These are phyloP conservation scores for Blastobasis adustella DNA, from an alignment of 2,888 invertebrate genomes.

Conservation along the genomic window DNA sequence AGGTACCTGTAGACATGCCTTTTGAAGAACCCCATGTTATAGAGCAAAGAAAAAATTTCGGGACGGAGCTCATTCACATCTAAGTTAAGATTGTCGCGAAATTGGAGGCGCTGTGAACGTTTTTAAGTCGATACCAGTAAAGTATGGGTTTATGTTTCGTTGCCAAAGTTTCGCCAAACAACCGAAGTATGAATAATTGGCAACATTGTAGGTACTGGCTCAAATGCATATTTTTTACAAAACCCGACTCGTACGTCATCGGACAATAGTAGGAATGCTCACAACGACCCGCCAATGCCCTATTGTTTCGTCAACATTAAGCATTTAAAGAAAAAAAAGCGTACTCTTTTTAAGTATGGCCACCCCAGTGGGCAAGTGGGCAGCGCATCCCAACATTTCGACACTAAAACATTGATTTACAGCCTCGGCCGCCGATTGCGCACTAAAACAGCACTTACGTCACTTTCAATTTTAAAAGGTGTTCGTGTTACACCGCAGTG, in stretches of 20 bases:
- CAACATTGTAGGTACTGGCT: too few species aligned
- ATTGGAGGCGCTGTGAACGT: too few species aligned
- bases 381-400: constrained; percentile 71
- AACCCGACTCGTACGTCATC: constrained; percentile 33
- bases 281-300: constrained; percentile 53
- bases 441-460: constrained; percentile 73
- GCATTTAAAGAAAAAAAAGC: constrained; percentile 35
- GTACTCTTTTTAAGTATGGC: constrained; percentile 39
- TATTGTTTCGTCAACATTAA: constrained; percentile 58
- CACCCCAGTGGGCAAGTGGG: constrained; percentile 73
- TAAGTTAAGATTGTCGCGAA: too few species aligned
- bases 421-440: constrained; percentile 68
- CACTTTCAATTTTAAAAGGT: constrained; percentile 73
- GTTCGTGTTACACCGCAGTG: constrained; percentile 39
- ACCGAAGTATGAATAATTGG: too few species aligned
- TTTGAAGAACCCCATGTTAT: too few species aligned
- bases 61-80: too few species aligned
- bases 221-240: too few species aligned
- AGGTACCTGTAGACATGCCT: too few species aligned
- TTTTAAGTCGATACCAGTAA: too few species aligned
- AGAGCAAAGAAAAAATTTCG: too few species aligned
- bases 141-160: too few species aligned
- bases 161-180: too few species aligned
- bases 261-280: constrained; percentile 50
- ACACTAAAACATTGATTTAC: constrained; percentile 75